Conservation (phyloP, 2,888 invertebrate genomes). For the Agrotis ipsilon region DNA sequence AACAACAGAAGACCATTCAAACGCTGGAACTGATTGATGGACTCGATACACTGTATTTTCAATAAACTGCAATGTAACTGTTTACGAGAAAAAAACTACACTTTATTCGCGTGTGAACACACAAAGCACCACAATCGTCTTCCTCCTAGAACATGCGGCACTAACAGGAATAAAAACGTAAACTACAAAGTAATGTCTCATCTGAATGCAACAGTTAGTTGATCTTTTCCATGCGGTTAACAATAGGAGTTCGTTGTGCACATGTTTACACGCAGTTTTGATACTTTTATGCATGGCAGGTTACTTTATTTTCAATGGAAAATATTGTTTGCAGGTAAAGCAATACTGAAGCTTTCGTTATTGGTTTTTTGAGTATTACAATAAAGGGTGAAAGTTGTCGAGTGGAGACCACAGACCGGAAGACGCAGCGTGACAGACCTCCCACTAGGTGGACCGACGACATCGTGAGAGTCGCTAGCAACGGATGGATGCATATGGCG, state of each 20-base stretch:
- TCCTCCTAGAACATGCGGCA: slow-evolving; percentile 1
- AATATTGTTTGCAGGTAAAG: neutral
- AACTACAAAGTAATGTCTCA: slow-evolving; percentile 21
- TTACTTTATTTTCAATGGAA: neutral
- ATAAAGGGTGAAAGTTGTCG: too few species aligned
- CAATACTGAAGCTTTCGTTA: neutral
- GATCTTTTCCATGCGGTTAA: slow-evolving; percentile 64
- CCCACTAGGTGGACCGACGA: too few species aligned
- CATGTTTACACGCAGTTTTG: slow-evolving; percentile 27
- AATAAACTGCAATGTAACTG: neutral
- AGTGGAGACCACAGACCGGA: too few species aligned
- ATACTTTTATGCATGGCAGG: slow-evolving; percentile 34
- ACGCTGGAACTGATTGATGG: neutral
- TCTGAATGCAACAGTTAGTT: slow-evolving; percentile 50
- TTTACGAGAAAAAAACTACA: neutral
- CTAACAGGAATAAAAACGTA: slow-evolving; percentile 1
- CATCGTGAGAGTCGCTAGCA: too few species aligned
- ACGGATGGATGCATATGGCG: too few species aligned
- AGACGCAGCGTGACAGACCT: too few species aligned
- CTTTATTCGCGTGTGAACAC: slow-evolving; percentile 3
- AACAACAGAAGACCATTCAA: neutral
- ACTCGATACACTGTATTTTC: too few species aligned
- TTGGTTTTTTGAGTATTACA: too few species aligned
- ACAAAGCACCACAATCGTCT: neutral
- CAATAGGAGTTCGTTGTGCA: slow-evolving; percentile 58